phyloP scores from a whole-genome alignment of 2,797 vertebrate species.

The Pipistrellus kuhlii region DNA sequence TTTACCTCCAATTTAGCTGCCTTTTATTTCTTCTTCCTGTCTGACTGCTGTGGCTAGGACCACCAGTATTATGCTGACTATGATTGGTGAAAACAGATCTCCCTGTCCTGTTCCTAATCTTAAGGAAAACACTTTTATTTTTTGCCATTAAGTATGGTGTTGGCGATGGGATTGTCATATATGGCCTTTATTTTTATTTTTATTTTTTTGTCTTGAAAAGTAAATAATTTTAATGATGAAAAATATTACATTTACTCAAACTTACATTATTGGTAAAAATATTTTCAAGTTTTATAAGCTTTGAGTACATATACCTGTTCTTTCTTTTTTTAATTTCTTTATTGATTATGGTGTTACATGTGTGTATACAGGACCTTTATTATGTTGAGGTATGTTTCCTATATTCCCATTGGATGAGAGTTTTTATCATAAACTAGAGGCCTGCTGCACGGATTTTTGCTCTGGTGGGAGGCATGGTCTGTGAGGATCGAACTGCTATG shows the following conservation, averaged over 20 bases:
- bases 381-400: background rate
- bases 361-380: background rate
- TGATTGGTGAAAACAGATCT: background rate
- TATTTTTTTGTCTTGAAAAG: background rate
- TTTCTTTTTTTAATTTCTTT: background rate
- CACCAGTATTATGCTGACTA: background rate
- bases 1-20: background rate
- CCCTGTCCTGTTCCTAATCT: background rate
- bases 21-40: background rate
- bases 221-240: background rate
- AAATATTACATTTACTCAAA: conserved; percentile 6
- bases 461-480: too few relatives aligned
- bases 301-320: background rate
- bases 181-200: too few relatives aligned
- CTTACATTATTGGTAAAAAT: conserved; percentile 38
- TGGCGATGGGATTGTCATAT: background rate
- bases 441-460: too few relatives aligned
- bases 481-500: too few relatives aligned
- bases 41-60: background rate
- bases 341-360: too few relatives aligned
- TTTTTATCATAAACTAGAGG: too few relatives aligned
- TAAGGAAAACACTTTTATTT: background rate
- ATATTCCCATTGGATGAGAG: too few relatives aligned
- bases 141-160: background rate
- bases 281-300: background rate